These are phyloP conservation scores for Poecilobothrus nobilitatus DNA, from an alignment of 2,888 invertebrate species.

Conservation along the genomic window DNA sequence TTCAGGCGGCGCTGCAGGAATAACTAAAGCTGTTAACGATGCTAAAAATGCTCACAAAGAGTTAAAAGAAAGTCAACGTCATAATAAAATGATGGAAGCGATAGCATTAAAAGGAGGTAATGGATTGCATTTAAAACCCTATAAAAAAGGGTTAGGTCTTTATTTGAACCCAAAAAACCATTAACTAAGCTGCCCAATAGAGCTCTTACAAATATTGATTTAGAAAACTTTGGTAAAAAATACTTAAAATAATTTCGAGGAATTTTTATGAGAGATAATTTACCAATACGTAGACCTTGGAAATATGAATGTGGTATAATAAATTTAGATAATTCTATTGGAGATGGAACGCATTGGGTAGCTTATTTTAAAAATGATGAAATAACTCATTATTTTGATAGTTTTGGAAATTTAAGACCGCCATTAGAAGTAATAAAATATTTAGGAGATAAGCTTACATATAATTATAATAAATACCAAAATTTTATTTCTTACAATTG, in stretches of 20 bases:
- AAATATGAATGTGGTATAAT: constrained; percentile 1
- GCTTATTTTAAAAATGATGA: constrained; percentile 30
- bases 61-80: constrained; percentile 30
- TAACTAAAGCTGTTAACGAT: constrained; percentile 35
- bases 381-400: constrained; percentile 33
- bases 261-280: constrained; percentile 30
- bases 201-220: constrained; percentile 25
- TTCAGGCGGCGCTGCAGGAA: constrained; percentile 33
- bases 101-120: constrained; percentile 29
- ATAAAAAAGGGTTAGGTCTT: constrained; percentile 21
- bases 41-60: constrained; percentile 29
- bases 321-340: constrained; percentile 26
- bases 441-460: constrained; percentile 20
- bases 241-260: constrained; percentile 29
- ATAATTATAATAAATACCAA: constrained; percentile 29
- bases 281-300: constrained; percentile 16
- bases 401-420: constrained; percentile 33
- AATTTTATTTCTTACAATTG: constrained; percentile 26
- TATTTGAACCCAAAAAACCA: constrained; percentile 25
- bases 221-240: constrained; percentile 28
- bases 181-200: constrained; percentile 25
- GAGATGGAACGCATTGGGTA: constrained; percentile 35
- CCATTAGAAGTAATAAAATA: constrained; percentile 29
- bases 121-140: constrained; percentile 30
- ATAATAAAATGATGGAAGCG: constrained; percentile 34